phyloP scores from a whole-genome alignment of 1,140 invertebrate genomes.

The Drosophila mojavensis region DNA sequence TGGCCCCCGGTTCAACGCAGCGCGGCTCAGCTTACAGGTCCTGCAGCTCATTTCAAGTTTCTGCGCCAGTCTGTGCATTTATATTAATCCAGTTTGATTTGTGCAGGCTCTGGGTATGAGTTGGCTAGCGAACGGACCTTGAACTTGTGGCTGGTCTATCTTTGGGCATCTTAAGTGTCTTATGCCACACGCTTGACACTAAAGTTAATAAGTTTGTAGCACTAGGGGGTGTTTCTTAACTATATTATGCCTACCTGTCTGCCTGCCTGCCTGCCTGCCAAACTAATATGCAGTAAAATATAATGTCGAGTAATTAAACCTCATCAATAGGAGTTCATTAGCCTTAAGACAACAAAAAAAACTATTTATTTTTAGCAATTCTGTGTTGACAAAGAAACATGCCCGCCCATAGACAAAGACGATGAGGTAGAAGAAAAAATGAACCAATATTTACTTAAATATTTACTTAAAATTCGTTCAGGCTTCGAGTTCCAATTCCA shows the following conservation, averaged over 20 bases:
- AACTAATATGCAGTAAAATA: slow-evolving; percentile 19
- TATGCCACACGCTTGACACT: slow-evolving; percentile 16
- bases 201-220: slow-evolving; percentile 35
- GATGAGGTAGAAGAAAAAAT: slow-evolving; percentile 30
- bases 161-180: slow-evolving; percentile 9
- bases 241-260: not conserved
- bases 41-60: slow-evolving; percentile 37
- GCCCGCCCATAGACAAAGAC: slow-evolving; percentile 5
- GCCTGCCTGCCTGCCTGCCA: no score
- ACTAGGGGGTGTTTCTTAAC: slow-evolving; percentile 28
- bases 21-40: slow-evolving; percentile 3
- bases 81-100: slow-evolving; percentile 44
- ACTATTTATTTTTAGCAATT: slow-evolving; percentile 50
- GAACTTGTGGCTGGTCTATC: slow-evolving; percentile 55
- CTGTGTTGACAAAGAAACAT: slow-evolving; percentile 69
- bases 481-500: slow-evolving; percentile 49
- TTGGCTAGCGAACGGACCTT: slow-evolving; percentile 49
- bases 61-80: not conserved
- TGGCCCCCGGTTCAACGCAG: not conserved
- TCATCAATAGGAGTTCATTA: slow-evolving; percentile 48
- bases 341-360: slow-evolving; percentile 44
- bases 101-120: not conserved
- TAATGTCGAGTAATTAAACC: slow-evolving; percentile 6
- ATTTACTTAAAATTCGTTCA: slow-evolving; percentile 74
- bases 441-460: slow-evolving; percentile 75